These are phyloP conservation scores for Lutjanus campechanus DNA, from an alignment of 2,797 vertebrate species.

Conservation along the genomic window DNA sequence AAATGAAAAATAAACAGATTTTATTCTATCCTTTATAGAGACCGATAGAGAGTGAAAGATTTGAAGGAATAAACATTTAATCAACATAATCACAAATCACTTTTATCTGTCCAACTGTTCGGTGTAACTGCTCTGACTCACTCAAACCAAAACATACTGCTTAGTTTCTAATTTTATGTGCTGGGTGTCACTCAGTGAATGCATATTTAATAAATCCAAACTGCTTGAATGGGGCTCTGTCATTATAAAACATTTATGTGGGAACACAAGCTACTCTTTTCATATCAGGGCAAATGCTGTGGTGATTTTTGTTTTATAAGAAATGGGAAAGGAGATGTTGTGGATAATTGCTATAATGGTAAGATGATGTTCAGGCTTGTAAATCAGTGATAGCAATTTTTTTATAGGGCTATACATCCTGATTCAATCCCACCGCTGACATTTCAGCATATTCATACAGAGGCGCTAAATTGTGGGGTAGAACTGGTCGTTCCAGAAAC, in stretches of 20 bases:
- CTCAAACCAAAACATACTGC: neutral
- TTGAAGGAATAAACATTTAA: constrained; percentile 2
- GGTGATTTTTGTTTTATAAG: neutral
- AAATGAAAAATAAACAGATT: constrained; percentile 3
- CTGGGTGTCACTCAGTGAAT: constrained; percentile 14
- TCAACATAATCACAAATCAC: constrained; percentile 15
- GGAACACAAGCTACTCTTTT: constrained; percentile 6
- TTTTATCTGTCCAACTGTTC: constrained; percentile 5
- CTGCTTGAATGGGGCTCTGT: neutral
- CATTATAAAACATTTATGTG: constrained; percentile 1
- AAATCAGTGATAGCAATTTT: constrained; percentile 31
- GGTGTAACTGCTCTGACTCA: neutral
- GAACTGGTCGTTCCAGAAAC: constrained; percentile 18
- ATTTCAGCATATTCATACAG: constrained; percentile 20
- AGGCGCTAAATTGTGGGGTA: constrained; percentile 23
- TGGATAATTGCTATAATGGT: constrained; percentile 32
- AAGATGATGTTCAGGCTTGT: constrained; percentile 26
- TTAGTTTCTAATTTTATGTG: constrained; percentile 17
- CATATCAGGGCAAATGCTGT: neutral
- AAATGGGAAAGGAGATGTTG: constrained; percentile 43
- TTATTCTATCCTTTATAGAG: neutral
- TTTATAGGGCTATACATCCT: constrained; percentile 26
- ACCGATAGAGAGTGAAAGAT: neutral
- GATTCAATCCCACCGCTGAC: constrained; percentile 27
- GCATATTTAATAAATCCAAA: constrained; percentile 19